A percentile compares a stretch with the other conserved stretches of the same genome.
Evolutionary conservation across 2,888 invertebrate species (phyloP).

Genomic region (Anodontia alba): DNA sequence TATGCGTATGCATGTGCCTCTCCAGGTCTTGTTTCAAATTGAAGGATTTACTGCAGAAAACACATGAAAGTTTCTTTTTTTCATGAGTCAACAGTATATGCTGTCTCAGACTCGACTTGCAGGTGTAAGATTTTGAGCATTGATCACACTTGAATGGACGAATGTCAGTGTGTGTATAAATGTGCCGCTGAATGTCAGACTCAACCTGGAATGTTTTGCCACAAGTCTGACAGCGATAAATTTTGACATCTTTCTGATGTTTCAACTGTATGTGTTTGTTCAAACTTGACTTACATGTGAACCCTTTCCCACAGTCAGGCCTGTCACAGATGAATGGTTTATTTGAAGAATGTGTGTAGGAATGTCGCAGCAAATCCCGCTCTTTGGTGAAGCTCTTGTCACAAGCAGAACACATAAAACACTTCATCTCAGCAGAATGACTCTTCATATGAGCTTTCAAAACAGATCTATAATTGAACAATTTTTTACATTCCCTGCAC

Average conservation of each 20-base stretch:
- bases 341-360: not conserved
- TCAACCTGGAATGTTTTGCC: not conserved
- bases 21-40: not conserved
- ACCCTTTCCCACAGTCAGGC: not conserved
- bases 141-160: not conserved
- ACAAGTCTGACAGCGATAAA: not conserved
- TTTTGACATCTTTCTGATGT: not conserved
- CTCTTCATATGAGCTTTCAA: not conserved
- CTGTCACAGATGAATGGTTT: conserved; percentile 5
- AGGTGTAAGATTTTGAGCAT: conserved; percentile 4
- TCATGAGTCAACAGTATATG: not conserved
- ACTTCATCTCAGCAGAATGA: not conserved
- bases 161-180: not conserved
- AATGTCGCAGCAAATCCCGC: not conserved
- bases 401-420: not conserved
- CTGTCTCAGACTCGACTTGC: conserved; percentile 16
- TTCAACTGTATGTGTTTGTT: conserved; percentile 8
- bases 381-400: not conserved
- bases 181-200: conserved; percentile 6
- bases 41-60: not conserved
- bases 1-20: not conserved
- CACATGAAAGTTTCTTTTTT: not conserved
- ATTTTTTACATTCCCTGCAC: not conserved
- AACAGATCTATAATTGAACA: not conserved
- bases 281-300: not conserved